Evolutionary conservation across 2,113 vertebrate species (phyloP), one percentile per base, ranked within the genome.

Genomic region (Semnornis frantzii): DNA sequence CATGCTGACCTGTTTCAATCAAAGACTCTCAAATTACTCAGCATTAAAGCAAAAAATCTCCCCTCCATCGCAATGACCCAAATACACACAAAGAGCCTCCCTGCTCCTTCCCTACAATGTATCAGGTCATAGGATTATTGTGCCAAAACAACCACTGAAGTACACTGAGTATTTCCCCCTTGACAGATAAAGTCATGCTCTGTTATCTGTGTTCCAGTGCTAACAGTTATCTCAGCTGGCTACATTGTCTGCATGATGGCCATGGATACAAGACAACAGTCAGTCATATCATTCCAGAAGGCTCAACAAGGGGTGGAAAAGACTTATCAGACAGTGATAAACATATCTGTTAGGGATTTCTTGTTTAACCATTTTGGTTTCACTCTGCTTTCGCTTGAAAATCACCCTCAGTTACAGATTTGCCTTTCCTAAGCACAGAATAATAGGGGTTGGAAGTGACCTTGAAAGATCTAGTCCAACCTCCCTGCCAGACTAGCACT

Each of bases 11-110:
- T 65, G 74, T 73, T 90, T 80, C 93, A 85, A 79, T 18, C 60
- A 81, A 84, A 91, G 82, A 71, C 33, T 63, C 74, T 77, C 11
- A 16, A 96, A 92, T 94, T 97, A 92, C 90, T 97, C 92, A 94
- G 71, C 87, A 82, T 80, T 92, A 80, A 82, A 91, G 70, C 20
- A 88, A 81, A 44, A 79, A 90, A 77, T 34, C 52, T 55, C 87
- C 63, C 23, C 89, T 70, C 78, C 72, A 91, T 92, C 74, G 93
- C 70, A 82, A 88, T 82, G 90, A 94, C 89, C 91, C 76, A 91
- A 82, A 90, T 50, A 74, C 75, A 82, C 8, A 24, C 3, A 79
- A 73, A 14, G 5, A 94, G 34, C 50, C n/a, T 48, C 74, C 66
- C 55, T 48, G 31, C 6, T 39, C 50, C 30, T 58, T 72, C 46